Percentiles rank a stretch among this genome's conserved stretches.
phyloP scores from a whole-genome alignment of 2,797 vertebrate species.

The Pyrocephalus nanus region DNA sequence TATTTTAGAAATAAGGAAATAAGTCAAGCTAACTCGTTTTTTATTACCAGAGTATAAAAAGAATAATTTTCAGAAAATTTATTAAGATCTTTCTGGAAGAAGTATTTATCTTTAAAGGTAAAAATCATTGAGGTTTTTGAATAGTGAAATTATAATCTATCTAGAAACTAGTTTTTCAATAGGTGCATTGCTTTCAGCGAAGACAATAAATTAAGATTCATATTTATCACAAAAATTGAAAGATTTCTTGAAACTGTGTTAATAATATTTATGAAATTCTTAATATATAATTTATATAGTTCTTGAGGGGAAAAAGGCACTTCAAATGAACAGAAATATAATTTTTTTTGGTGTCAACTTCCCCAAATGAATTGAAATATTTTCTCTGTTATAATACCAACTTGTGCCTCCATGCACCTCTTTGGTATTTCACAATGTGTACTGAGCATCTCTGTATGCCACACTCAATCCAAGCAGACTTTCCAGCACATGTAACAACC shows the following conservation, averaged over 20 bases:
- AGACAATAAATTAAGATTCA: not conserved
- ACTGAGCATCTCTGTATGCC: not conserved
- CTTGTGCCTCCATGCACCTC: not conserved
- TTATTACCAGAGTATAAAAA: not conserved
- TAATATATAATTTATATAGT: not conserved
- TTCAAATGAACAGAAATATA: not conserved
- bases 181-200: not conserved
- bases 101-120: not conserved
- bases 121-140: not conserved
- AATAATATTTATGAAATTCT: not conserved
- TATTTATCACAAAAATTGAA: not conserved
- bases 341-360: rapidly evolving
- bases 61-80: not conserved
- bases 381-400: not conserved
- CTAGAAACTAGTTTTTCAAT: not conserved
- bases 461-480: not conserved
- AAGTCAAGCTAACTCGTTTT: not conserved
- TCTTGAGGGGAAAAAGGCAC: not conserved
- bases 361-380: not conserved
- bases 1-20: not conserved
- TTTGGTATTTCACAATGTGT: not conserved
- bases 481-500: not conserved
- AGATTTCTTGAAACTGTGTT: not conserved
- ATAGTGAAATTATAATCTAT: not conserved
- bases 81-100: not conserved